Evolutionary conservation across 2,113 vertebrate genomes (phyloP), one percentile per base, ranked within the genome.

Genomic region (Plestiodon gilberti): DNA sequence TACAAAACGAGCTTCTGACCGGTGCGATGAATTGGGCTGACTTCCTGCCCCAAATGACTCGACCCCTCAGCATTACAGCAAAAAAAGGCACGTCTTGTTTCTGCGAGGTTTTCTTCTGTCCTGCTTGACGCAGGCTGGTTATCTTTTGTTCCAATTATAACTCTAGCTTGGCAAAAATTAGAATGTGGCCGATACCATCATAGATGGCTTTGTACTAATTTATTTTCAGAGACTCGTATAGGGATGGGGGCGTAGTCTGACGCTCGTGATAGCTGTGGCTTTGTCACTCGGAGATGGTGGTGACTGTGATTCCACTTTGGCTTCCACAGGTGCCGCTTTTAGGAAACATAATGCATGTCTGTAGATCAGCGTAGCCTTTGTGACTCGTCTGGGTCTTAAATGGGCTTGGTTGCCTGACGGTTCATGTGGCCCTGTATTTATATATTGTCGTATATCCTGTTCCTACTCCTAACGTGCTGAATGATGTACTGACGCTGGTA

Each of bases 1-100:
- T 57, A 17, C 43, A 48, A 48, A 48, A 48, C 8, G 43, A 48
- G 43, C 8, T 22, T 67, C 43, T 55, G 25, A 33, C 18, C 33
- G 30, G 33, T 85, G 3, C 1, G 40, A 15, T 38, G 69, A 55
- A 9, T 40, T n/a, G 48, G 70, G 20, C 18, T 0, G 2, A 52
- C 61, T 75, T 59, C 6, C 70, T 77, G 4, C 30, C 67, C 65
- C 74, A 88, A 64, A 5, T 57, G 48, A 33, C 28, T 40, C 14
- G 2, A 57, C 2, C 22, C 74, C 43, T 81, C 75, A 25, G 23
- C 30, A 82, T 9, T 0, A 0, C 69, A 17, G 13, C 0, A 0
- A 48, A 52, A 69, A 25, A 28, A 17, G 43, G 38, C 2, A 48
- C 0, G 0, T 48, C n/a, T 76, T 15, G 2, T 57, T 40, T 30